Conservation (phyloP, 2,797 vertebrate genomes). For the Syngnathus rostellatus region DNA sequence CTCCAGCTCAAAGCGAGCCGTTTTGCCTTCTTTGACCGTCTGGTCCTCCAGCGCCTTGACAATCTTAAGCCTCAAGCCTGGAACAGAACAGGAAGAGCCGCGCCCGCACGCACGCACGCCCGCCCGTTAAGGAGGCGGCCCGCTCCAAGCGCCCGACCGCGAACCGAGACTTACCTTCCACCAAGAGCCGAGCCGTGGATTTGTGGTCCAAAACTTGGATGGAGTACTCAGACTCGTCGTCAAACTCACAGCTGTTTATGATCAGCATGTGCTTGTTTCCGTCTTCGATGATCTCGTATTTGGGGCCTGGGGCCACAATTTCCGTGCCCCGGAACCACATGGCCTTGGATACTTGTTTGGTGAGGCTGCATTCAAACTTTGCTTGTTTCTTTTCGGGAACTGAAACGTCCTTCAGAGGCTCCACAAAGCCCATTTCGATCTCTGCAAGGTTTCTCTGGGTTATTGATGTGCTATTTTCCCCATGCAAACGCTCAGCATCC, state of each 20-base stretch:
- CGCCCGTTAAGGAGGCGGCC: conserved; percentile 13
- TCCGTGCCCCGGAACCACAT: conserved; percentile 88
- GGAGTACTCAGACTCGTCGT: conserved; percentile 89
- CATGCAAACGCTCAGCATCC: background rate
- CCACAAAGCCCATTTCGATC: conserved; percentile 87
- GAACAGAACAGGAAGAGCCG: conserved; percentile 48
- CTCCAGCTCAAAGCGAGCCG: conserved; percentile 83
- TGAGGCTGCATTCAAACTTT: conserved; percentile 90
- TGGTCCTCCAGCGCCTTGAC: conserved; percentile 82
- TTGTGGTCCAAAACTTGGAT: conserved; percentile 82
- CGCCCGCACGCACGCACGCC: conserved; percentile 37
- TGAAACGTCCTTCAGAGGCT: conserved; percentile 85
- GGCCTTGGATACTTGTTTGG: conserved; percentile 88
- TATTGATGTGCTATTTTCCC: conserved; percentile 14
- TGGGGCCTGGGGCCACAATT: conserved; percentile 85
- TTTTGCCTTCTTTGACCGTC: conserved; percentile 87
- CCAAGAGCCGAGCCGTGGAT: conserved; percentile 78
- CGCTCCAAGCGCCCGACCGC: too few relatives aligned
- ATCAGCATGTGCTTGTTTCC: conserved; percentile 95
- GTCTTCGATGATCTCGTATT: conserved; percentile 91
- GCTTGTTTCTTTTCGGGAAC: conserved; percentile 96
- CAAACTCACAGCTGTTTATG: conserved; percentile 92
- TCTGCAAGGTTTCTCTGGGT: conserved; percentile 70
- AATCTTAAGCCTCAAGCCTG: conserved; percentile 89
- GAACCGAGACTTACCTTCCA: conserved; percentile 79